phyloP scores from a whole-genome alignment of 2,888 invertebrate species.

The Geotrupes spiniger region DNA sequence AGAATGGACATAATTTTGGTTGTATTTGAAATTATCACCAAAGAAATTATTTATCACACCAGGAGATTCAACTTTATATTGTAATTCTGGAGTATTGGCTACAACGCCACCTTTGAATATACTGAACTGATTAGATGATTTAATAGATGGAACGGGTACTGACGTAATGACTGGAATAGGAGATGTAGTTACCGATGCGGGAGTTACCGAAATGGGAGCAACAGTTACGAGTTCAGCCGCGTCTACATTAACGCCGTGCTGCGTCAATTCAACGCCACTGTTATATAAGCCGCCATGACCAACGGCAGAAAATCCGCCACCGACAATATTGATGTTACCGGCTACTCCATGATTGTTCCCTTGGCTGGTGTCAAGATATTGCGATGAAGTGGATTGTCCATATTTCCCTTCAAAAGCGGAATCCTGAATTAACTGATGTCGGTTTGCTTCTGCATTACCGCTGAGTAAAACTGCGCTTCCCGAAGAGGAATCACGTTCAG shows the following conservation, averaged over 20 bases:
- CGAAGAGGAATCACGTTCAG: no score
- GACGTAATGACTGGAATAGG: slow-evolving; percentile 35
- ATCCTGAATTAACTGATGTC: no score
- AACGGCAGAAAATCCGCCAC: slow-evolving; percentile 43
- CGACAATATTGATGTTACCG: slow-evolving; percentile 39
- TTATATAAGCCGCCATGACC: slow-evolving; percentile 19
- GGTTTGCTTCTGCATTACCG: no score
- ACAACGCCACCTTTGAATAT: slow-evolving; percentile 40
- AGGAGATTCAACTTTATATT: slow-evolving; percentile 35
- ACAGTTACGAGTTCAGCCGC: slow-evolving; percentile 29
- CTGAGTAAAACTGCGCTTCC: no score
- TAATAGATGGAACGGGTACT: slow-evolving; percentile 38
- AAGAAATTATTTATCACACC: slow-evolving; percentile 2
- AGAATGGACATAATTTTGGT: no score
- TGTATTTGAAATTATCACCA: no score
- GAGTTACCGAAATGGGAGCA: slow-evolving; percentile 25
- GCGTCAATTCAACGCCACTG: slow-evolving; percentile 31
- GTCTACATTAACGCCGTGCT: slow-evolving; percentile 31
- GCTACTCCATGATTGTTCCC: background rate
- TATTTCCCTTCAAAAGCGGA: no score
- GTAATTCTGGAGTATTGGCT: slow-evolving; percentile 44
- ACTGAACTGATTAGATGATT: slow-evolving; percentile 33
- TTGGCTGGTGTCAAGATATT: background rate
- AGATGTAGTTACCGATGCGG: slow-evolving; percentile 25
- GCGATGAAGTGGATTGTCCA: background rate